Conservation (phyloP, 2,113 vertebrate species). For the Grus americana region DNA sequence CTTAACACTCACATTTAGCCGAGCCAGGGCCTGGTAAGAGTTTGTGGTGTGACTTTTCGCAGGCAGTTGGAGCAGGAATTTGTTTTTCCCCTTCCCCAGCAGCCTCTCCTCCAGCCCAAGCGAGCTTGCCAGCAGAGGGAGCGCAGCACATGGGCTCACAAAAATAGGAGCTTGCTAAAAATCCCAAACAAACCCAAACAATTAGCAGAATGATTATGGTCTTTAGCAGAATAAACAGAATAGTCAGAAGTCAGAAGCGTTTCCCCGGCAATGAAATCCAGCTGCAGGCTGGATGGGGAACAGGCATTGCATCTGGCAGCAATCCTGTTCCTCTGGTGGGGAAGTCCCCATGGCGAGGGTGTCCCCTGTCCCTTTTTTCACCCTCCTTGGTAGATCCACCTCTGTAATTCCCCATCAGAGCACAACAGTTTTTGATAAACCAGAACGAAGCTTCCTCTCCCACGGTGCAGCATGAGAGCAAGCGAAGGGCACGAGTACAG, state of each 20-base stretch:
- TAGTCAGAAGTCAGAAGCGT: not conserved
- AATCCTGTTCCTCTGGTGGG: rapidly evolving
- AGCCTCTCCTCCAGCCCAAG: not conserved
- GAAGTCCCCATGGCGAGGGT: rapidly evolving
- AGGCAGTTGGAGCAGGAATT: not conserved
- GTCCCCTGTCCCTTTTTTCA: not conserved
- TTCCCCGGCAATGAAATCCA: not conserved
- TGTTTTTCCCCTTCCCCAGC: not conserved
- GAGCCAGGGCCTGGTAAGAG: not conserved
- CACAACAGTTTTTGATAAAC: rapidly evolving
- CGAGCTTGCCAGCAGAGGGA: constrained; percentile 36
- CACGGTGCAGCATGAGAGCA: rapidly evolving
- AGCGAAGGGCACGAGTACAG: not conserved
- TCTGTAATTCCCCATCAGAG: not conserved
- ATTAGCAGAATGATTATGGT: constrained; percentile 2
- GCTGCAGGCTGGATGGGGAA: constrained; percentile 21
- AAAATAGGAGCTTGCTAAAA: not conserved
- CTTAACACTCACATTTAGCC: rapidly evolving
- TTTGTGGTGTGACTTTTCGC: not conserved
- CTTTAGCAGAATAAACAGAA: constrained; percentile 8
- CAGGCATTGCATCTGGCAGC: not conserved
- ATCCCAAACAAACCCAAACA: constrained; percentile 24
- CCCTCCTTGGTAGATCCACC: not conserved
- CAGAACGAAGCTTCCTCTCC: not conserved
- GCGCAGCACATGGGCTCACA: not conserved